A percentile compares a stretch with the other conserved stretches of the same genome.
phyloP scores from a whole-genome alignment of 2,113 vertebrate genomes.

The Grallaria varia region DNA sequence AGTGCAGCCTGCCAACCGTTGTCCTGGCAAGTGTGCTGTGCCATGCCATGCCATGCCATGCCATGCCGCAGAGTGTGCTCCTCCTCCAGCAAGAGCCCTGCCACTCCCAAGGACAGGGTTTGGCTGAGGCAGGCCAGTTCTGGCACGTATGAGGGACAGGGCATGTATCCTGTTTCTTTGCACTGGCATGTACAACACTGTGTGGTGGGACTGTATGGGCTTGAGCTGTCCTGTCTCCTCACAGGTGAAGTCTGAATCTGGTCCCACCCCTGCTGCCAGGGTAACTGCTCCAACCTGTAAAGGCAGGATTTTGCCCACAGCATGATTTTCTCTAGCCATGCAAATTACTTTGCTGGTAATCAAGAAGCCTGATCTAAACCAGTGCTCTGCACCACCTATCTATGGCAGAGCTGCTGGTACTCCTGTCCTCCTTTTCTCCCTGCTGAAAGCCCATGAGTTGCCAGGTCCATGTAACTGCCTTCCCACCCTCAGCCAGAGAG shows the following conservation, averaged over 20 bases:
- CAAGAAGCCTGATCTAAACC: neutral
- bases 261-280: neutral
- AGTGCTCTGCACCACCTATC: neutral
- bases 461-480: neutral
- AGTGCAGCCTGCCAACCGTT: neutral
- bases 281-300: neutral
- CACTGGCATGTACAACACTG: neutral
- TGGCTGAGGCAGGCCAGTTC: neutral
- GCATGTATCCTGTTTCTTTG: neutral
- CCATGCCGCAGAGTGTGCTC: neutral
- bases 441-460: neutral
- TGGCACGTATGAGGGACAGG: neutral
- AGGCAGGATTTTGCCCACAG: conserved; percentile 24
- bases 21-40: neutral
- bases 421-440: neutral
- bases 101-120: neutral
- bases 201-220: neutral
- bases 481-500: neutral
- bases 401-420: neutral
- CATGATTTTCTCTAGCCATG: neutral
- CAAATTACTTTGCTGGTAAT: conserved; percentile 17
- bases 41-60: neutral
- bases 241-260: neutral
- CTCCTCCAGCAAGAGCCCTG: fast-evolving
- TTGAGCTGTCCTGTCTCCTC: neutral